Evolutionary conservation across 2,797 vertebrate genomes (phyloP).

Genomic region (Pseudochromis fuscus): DNA sequence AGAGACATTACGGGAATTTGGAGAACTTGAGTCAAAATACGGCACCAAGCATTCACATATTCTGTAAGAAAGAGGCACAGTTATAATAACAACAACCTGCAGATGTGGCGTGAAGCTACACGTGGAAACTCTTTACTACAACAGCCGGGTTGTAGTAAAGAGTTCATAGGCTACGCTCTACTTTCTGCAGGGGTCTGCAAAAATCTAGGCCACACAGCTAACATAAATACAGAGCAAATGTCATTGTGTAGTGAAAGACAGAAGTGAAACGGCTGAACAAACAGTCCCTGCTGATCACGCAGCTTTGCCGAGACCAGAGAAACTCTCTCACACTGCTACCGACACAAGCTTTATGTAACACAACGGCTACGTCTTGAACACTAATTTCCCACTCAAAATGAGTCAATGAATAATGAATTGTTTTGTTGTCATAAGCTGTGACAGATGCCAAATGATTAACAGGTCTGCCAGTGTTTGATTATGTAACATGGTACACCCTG

Average conservation of each 20-base stretch:
- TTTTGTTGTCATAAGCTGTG: not conserved
- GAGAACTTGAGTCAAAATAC: conserved; percentile 79
- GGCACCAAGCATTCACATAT: conserved; percentile 83
- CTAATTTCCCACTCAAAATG: not conserved
- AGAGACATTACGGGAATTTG: conserved; percentile 83
- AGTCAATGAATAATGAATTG: conserved; percentile 29
- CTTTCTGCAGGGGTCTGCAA: conserved; percentile 4
- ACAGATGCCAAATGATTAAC: conserved; percentile 34
- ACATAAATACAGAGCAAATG: conserved; percentile 26
- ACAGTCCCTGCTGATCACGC: conserved; percentile 20
- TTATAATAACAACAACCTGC: conserved; percentile 62
- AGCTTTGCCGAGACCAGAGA: not conserved
- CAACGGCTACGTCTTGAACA: not conserved
- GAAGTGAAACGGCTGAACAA: conserved; percentile 65
- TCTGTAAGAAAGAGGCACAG: conserved; percentile 85
- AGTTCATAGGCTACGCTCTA: not conserved
- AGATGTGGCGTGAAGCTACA: conserved; percentile 7
- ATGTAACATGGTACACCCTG: conserved; percentile 21
- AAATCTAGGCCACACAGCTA: conserved; percentile 18
- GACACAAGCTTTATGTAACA: conserved; percentile 37
- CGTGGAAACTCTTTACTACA: not conserved
- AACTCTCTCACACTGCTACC: not conserved
- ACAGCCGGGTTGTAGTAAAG: not conserved
- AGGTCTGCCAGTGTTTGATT: conserved; percentile 14
- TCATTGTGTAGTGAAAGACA: conserved; percentile 19